These are phyloP conservation scores for Epinephelus moara DNA, from an alignment of 2,113 vertebrate species.

Conservation along the genomic window DNA sequence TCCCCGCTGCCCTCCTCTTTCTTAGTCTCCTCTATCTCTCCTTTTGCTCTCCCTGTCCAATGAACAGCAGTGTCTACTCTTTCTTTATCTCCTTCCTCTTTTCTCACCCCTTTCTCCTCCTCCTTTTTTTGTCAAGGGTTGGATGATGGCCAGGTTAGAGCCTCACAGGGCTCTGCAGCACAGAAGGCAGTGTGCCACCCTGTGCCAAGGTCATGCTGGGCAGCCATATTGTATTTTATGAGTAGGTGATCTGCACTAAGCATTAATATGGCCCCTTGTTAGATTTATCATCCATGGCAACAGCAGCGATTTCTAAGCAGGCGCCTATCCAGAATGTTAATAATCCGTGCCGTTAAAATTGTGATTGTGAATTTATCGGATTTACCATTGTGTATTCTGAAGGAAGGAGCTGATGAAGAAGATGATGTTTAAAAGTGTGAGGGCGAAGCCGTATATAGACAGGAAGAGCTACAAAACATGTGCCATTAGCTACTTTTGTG, in stretches of 20 bases:
- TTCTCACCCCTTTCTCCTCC: neutral
- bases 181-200: slow-evolving; percentile 81
- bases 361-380: neutral
- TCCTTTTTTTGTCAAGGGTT: slow-evolving; percentile 59
- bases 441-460: slow-evolving; percentile 8
- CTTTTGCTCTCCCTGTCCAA: slow-evolving; percentile 7
- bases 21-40: neutral
- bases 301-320: slow-evolving; percentile 50
- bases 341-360: neutral
- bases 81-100: slow-evolving; percentile 21
- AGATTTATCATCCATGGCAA: slow-evolving; percentile 76
- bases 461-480: neutral
- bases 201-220: slow-evolving; percentile 85
- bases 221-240: slow-evolving; percentile 86
- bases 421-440: neutral
- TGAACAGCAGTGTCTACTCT: slow-evolving; percentile 12
- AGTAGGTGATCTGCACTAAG: slow-evolving; percentile 79
- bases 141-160: slow-evolving; percentile 76
- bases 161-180: slow-evolving; percentile 77
- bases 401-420: neutral
- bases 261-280: slow-evolving; percentile 73
- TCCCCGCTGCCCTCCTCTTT: slow-evolving; percentile 34
- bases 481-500: slow-evolving; percentile 20
- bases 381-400: neutral
- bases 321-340: slow-evolving; percentile 48